phyloP scores from a whole-genome alignment of 2,888 invertebrate species.

The Rapana venosa region DNA sequence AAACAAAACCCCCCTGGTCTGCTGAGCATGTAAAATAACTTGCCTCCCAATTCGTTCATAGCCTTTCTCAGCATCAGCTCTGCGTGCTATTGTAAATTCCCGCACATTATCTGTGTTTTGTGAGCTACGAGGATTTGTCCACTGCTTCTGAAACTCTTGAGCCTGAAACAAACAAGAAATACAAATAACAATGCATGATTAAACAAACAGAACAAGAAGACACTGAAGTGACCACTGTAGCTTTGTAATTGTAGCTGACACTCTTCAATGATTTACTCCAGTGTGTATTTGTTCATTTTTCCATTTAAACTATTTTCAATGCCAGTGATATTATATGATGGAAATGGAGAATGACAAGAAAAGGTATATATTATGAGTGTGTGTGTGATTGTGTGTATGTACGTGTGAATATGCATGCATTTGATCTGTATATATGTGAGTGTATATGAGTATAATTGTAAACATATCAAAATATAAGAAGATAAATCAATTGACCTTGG shows the following conservation, averaged over 20 bases:
- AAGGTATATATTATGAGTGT: no score
- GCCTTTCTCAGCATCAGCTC: conserved; percentile 90
- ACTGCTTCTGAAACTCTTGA: conserved; percentile 80
- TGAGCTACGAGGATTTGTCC: conserved; percentile 89
- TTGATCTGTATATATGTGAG: neutral
- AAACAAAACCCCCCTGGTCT: neutral
- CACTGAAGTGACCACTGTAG: no score
- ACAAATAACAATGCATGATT: neutral
- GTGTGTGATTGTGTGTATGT: neutral
- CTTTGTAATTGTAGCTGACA: no score
- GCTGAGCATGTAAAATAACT: neutral
- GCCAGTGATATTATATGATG: no score
- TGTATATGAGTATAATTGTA: no score
- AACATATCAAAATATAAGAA: no score
- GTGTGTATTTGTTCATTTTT: no score
- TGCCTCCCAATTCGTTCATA: conserved; percentile 86
- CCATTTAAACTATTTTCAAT: no score
- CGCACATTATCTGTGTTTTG: neutral
- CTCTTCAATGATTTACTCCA: no score
- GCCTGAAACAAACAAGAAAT: conserved; percentile 59
- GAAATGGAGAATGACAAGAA: no score
- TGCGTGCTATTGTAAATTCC: conserved; percentile 58
- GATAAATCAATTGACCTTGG: no score
- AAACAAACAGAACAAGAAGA: no score
- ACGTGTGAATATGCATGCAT: neutral